Evolutionary conservation across 2,113 vertebrate genomes (phyloP), one percentile per base, ranked within the genome.

Genomic region (Channa argus): DNA sequence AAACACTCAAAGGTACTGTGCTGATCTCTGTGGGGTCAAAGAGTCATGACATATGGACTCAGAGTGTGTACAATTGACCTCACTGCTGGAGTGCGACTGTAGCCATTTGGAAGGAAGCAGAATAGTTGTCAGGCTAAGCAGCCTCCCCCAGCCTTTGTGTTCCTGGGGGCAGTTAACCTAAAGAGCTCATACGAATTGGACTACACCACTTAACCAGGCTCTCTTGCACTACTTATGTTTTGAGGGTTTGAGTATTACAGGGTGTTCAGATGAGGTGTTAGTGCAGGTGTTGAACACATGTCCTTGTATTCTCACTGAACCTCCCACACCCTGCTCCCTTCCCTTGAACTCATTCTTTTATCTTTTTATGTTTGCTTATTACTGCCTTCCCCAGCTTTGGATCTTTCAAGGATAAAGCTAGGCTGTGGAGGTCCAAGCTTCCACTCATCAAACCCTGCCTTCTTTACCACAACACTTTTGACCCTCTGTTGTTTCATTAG

Each of bases 211-310:
- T 68, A 72, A 74, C 38, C 66, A 33, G 33, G 10, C 54, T 74
- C 59, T 75, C 82, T 74, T 78, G 62, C 61, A 8, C 55, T 53
- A 2, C 83, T 89, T 62, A n/a, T 70, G 88, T 88, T 90, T 86
- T 81, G 68, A 56, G 45, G 69, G 49, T 79, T 7, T 2, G 33
- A 74, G 84, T 71, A 79, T 67, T 83, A 44, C 71, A 51, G 53
- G 70, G 62, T 50, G 80, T 76, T 82, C 55, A 77, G 62, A 58
- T 81, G 79, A 89, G 65, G 81, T 61, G 71, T 87, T 81, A 82
- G 74, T 83, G 60, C 92, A 92, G 90, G 82, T 92, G 92, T 83
- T 79, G 78, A 85, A 85, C 92, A 93, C 86, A 91, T 93, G 92
- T 84, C 65, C 6, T 11, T 53, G 63, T 60, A 61, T 64, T 78